Conservation (phyloP, 1,140 invertebrate species). For the Drosophila lacteicornis region DNA sequence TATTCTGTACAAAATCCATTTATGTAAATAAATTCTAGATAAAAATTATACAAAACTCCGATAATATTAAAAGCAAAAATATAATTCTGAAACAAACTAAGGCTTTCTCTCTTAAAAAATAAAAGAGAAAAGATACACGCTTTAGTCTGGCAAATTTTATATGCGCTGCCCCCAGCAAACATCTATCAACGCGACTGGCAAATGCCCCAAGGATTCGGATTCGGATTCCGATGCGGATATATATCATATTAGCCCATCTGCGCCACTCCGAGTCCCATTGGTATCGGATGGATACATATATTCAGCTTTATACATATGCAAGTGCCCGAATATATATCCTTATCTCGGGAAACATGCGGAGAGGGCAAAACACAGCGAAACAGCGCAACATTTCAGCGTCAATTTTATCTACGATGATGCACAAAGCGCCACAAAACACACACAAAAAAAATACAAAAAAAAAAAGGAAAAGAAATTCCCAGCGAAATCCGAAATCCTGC, state of each 20-base stretch:
- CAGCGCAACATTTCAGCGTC: constrained; percentile 52
- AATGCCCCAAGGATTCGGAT: constrained; percentile 21
- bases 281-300: constrained; percentile 42
- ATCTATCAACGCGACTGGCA: constrained; percentile 39
- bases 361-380: constrained; percentile 24
- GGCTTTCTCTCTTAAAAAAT: no score
- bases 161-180: constrained; percentile 8
- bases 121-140: no score
- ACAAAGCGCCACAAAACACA: constrained; percentile 33
- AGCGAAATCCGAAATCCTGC: neutral
- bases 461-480: constrained; percentile 1
- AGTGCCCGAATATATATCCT: constrained; percentile 20
- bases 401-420: constrained; percentile 73
- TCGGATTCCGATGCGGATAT: constrained; percentile 29
- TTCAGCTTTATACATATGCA: constrained; percentile 47
- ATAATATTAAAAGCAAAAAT: no score
- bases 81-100: no score
- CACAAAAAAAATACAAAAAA: neutral
- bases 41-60: no score
- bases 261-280: constrained; percentile 24
- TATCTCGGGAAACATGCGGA: constrained; percentile 33
- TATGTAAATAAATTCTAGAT: no score
- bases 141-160: constrained; percentile 9
- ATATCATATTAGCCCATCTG: constrained; percentile 59
- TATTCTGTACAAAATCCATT: no score